These are phyloP conservation scores for Aspidoscelis tigris DNA, from an alignment of 2,113 vertebrate genomes.

Conservation along the genomic window DNA sequence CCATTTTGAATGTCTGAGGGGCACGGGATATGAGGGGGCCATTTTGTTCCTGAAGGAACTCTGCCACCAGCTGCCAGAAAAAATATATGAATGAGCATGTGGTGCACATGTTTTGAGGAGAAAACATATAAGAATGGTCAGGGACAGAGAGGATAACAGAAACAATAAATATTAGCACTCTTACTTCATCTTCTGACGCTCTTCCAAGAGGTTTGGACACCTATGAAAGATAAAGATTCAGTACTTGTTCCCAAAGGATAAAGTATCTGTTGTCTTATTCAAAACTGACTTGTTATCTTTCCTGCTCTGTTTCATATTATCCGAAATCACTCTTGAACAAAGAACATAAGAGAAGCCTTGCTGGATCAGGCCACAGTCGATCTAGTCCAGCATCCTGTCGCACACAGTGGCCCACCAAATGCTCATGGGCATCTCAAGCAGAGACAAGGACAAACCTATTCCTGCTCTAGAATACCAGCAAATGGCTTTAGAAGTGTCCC, in stretches of 20 bases:
- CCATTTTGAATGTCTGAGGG: conserved; percentile 97
- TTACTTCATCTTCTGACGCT: conserved; percentile 93
- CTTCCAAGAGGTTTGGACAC: conserved; percentile 90
- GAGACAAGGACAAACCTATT: too few species aligned
- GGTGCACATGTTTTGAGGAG: neutral
- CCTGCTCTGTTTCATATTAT: neutral
- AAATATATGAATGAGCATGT: neutral
- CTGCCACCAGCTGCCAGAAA: conserved; percentile 87
- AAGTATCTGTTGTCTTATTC: neutral
- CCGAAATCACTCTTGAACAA: neutral
- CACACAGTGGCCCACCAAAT: too few species aligned
- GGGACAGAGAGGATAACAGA: neutral
- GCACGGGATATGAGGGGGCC: conserved; percentile 83
- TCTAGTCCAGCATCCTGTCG: too few species aligned
- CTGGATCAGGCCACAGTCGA: too few species aligned
- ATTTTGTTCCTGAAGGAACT: conserved; percentile 89
- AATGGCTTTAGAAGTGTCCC: too few species aligned
- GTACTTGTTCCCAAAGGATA: neutral
- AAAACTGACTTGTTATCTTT: neutral
- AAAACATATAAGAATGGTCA: neutral
- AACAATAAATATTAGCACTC: conserved; percentile 13
- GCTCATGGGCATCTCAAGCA: too few species aligned
- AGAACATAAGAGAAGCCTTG: too few species aligned
- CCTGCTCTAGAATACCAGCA: too few species aligned
- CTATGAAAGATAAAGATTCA: conserved; percentile 64